Base-by-base conservation (phyloP, 2,888 invertebrate species). In the Andrena praecox region DNA sequence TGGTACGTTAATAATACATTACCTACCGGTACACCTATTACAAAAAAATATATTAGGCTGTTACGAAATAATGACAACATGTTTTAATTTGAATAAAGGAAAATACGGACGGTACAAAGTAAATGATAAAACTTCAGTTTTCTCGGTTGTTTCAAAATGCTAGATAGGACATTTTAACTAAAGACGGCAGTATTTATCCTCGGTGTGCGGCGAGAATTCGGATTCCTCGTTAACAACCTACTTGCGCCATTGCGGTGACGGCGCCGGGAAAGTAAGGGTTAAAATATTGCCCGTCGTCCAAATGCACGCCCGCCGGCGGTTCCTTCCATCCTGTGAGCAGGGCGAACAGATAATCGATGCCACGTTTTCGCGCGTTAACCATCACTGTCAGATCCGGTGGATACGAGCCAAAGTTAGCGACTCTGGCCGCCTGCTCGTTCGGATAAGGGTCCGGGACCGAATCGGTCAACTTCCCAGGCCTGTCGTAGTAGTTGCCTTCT, bases 251-350 rank as follows among this genome's bases (percentile, higher is more conserved):
- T 72, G 97, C 96, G 92, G 99, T 98, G 90, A 98, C 97, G 52
- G 99, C 99, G n/a, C 99, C 99, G 0, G 97, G 96, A 96, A 99
- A 99, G 95, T 99, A 99, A 0, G 99, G 98, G 94, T 99, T 99
- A 94, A 97, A 99, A 94, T 98, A 96, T 94, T 98, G 98, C 4
- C 98, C 99, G 74, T 99, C 99, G 72, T 96, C 95, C 8, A 99
- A 93, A 69, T 94, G 92, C 0, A 99, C 93, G 66, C 99, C 99
- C 60, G 98, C 99, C 1, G 99, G 99, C 2, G 99, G 94, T 20
- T 99, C 99, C 93, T 96, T 95, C 94, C 99, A 99, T 33, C 99
- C 99, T 48, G 99, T 99, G 85, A 99, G 95, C 85, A 99, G 95
- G 0, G 98, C 95, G 94, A 99, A 99, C 80, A 99, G 95, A 94